These are phyloP conservation scores for Arvicanthis niloticus DNA, from an alignment of 2,113 vertebrate genomes.

Conservation along the genomic window DNA sequence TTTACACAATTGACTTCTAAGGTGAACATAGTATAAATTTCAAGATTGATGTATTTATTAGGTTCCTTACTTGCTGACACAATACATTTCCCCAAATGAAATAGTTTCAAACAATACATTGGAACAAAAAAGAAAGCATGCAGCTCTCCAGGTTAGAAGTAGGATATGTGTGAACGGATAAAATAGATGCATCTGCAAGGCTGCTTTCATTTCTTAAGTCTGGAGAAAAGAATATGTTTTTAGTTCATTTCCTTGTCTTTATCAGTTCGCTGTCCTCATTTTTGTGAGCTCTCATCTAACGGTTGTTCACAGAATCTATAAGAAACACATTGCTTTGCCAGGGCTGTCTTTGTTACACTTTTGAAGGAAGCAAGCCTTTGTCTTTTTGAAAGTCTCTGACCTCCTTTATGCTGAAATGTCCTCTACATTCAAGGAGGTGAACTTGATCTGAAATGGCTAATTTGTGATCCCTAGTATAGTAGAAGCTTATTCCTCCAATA, in stretches of 20 bases:
- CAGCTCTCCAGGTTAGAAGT: neutral
- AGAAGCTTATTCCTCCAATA: too few relatives aligned
- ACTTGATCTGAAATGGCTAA: neutral
- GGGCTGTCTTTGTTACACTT: neutral
- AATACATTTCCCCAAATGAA: neutral
- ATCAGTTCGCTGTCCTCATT: neutral
- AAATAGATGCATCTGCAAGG: neutral
- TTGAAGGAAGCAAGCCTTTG: neutral
- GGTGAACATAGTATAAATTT: neutral
- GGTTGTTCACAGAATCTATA: neutral
- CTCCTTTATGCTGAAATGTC: neutral
- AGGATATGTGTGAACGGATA: neutral
- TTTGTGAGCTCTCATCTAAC: neutral
- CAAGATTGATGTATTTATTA: neutral
- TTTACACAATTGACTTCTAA: conserved; percentile 12
- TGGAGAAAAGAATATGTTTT: neutral
- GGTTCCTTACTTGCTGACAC: neutral
- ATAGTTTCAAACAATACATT: neutral
- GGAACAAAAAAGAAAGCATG: neutral
- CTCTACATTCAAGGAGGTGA: neutral
- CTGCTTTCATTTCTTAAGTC: neutral
- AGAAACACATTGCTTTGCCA: too few relatives aligned
- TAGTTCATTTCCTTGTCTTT: neutral
- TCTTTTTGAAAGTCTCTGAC: neutral
- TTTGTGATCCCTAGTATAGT: neutral